Base-by-base conservation (phyloP, 92 coral and sea anemone genomes). In the Porites rus region DNA sequence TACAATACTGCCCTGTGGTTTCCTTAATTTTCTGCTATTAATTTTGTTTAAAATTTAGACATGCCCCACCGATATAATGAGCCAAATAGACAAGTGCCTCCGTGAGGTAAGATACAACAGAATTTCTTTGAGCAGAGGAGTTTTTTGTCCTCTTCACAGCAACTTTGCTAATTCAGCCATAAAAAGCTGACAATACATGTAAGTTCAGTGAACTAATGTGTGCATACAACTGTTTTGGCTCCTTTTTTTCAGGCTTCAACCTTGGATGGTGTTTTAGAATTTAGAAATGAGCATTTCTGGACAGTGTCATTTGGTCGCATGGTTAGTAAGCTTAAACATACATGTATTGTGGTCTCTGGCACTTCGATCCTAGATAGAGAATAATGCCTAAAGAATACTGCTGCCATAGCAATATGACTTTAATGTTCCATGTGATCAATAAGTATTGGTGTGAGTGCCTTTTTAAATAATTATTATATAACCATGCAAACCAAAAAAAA, bases 181-280 rank as follows among this genome's bases (percentile, higher is more conserved):
- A 38, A 38, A 38, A 38, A 38, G 46, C 46, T 38, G 46, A 38
- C 46, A 38, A 38, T 38, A 38, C 46, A 38, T 4, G 46, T 38
- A 38, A 38, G 46, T 38, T 38, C 46, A 38, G 46, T 38, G 6
- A 38, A 38, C 46, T 4, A 38, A 38, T 38, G 46, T 38, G 46
- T 38, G 46, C 46, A 38, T 38, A 4, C 46, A 38, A 38, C 46
- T 38, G 46, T 38, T 38, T 38, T 56, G 14, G 61, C 14, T 56
- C 61, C 61, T 56, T 56, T 38, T 38, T 65, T 80, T 1, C 51
- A 97, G 99, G 99, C 99, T 19, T 93, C 98, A 6, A 97, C 99
- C 65, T 90, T 97, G 60, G 99, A 97, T 88, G 99, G 99, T n/a
- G 99, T 97, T 72, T 88, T 97, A 22, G 99, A 97, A 84, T 97